Base-by-base conservation (phyloP, 1,140 invertebrate genomes). In the Drosophila lowei region DNA sequence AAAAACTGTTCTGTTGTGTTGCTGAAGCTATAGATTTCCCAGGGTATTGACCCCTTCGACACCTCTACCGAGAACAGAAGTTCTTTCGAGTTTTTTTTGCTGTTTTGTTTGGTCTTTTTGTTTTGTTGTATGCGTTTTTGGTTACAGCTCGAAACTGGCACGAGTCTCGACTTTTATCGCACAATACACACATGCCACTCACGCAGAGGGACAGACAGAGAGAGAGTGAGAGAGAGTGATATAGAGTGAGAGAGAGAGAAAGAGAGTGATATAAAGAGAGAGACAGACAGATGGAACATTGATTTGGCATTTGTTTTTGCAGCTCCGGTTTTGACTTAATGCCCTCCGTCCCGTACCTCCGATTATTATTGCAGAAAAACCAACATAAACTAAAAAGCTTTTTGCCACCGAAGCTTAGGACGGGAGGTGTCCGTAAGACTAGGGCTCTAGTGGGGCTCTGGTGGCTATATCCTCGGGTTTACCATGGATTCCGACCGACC, bases 71-170 rank as follows among this genome's bases (percentile, higher is more conserved):
- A 1, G 11, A 38, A 38, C 11, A 38, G 34, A 38, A 38, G 34
- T 38, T 38, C 11, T 38, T 38, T 38, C 34, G 11, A n/a, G 11
- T 38, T 25, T 52, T 21, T 50, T 23, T 59, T 58, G 43, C 58
- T 41, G 43, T 42, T 61, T 59, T 79, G 65, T 68, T 62, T 65
- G 50, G 42, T 75, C 56, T 74, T 44, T 56, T 60, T 73, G 72
- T 79, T 76, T 28, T 79, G 65, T 65, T 58, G 53, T 75, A 73
- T 74, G 53, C 60, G 64, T 73, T 79, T 79, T 84, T 23, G 79
- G 71, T 79, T 79, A 72, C 79, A 65, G 70, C 75, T 83, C 71
- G 71, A 84, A 79, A 75, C 79, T 84, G 79, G 79, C 79, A 84
- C 79, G 79, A 83, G 71, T 84, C 34, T 38, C 75, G 75, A 83